phyloP scores from a whole-genome alignment of 2,113 vertebrate genomes.

The Petrocephalus zakoni region DNA sequence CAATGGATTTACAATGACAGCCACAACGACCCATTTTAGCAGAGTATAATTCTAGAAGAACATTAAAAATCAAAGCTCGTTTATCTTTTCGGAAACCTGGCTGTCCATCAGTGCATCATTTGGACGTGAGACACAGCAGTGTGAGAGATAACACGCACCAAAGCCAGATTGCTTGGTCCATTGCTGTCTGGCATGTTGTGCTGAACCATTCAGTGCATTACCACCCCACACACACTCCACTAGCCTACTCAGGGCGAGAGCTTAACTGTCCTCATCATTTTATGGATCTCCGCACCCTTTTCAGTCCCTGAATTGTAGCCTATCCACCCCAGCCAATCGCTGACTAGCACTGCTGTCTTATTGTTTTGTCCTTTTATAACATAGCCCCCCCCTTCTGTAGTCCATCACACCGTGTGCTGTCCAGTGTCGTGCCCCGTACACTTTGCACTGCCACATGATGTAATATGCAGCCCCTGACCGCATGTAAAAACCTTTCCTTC shows the following conservation, averaged over 20 bases:
- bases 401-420: neutral
- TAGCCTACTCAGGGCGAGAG: neutral
- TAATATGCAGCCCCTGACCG: neutral
- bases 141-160: neutral
- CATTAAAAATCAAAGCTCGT: neutral
- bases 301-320: neutral
- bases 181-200: neutral
- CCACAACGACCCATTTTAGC: neutral
- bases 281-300: neutral
- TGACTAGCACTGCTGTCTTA: neutral
- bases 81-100: neutral
- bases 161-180: neutral
- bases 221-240: neutral
- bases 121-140: neutral
- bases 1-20: neutral
- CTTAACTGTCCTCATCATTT: neutral
- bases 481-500: neutral
- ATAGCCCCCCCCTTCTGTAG: neutral
- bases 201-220: too few relatives aligned
- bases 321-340: neutral
- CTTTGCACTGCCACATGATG: neutral
- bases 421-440: neutral
- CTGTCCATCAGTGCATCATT: neutral
- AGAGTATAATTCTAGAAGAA: neutral
- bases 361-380: neutral